Conservation (phyloP, 2,113 vertebrate genomes). For the Raphicerus campestris region DNA sequence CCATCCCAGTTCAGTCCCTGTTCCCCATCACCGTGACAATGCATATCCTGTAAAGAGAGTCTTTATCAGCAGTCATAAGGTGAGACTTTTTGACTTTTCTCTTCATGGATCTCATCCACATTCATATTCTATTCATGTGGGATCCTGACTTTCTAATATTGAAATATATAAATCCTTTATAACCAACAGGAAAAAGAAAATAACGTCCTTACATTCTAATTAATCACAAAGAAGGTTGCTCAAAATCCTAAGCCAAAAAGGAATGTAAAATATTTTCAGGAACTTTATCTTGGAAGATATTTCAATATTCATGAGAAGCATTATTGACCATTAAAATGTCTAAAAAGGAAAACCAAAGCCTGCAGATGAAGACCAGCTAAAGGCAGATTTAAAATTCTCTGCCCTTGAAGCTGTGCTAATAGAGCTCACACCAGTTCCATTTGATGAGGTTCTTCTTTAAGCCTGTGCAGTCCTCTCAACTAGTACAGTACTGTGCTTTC, state of each 20-base stretch:
- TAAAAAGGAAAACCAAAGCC: neutral
- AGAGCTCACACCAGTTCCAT: neutral
- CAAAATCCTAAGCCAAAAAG: neutral
- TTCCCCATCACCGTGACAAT: neutral
- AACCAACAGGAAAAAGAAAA: neutral
- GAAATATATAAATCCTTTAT: neutral
- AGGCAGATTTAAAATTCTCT: neutral
- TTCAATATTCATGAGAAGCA: neutral
- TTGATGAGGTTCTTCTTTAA: neutral
- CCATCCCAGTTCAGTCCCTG: neutral
- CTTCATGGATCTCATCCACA: neutral
- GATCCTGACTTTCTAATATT: neutral
- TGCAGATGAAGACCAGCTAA: neutral
- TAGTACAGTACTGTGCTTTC: neutral
- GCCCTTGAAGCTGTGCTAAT: neutral
- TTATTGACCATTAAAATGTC: neutral
- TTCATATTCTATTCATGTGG: neutral
- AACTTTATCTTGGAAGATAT: neutral
- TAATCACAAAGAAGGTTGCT: neutral
- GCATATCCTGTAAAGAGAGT: neutral
- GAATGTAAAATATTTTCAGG: neutral
- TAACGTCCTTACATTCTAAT: neutral
- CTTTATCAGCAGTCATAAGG: neutral
- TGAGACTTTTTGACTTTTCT: neutral
- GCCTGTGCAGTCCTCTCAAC: neutral